Evolutionary conservation across 2,888 invertebrate genomes (phyloP).

Genomic region (Drosophila putrida): DNA sequence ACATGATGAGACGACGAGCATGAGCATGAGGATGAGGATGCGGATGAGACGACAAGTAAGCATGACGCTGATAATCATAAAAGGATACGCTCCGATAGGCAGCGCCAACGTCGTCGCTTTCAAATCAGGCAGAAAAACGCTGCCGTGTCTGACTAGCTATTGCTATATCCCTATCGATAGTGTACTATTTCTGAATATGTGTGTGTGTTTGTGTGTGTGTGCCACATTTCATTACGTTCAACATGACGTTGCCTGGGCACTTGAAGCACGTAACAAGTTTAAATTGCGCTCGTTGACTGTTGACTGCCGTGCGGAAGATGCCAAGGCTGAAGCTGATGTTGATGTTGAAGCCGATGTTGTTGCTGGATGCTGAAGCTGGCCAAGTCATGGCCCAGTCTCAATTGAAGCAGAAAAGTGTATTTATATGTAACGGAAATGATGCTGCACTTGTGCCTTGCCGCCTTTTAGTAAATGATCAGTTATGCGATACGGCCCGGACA

Average conservation of each 20-base stretch:
- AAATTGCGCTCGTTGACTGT: slow-evolving; percentile 81
- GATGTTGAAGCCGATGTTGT: slow-evolving; percentile 22
- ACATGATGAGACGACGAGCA: slow-evolving; percentile 26
- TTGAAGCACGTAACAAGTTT: slow-evolving; percentile 78
- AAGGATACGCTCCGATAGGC: slow-evolving; percentile 74
- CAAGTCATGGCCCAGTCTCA: slow-evolving; percentile 70
- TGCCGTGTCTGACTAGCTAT: slow-evolving; percentile 73
- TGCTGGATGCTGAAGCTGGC: slow-evolving; percentile 44
- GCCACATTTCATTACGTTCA: slow-evolving; percentile 76
- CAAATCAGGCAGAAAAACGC: slow-evolving; percentile 80
- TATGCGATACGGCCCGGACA: slow-evolving; percentile 47
- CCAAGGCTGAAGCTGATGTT: slow-evolving; percentile 44
- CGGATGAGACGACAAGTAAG: slow-evolving; percentile 30
- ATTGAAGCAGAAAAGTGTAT: slow-evolving; percentile 79
- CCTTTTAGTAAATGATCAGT: slow-evolving; percentile 68
- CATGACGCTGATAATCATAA: slow-evolving; percentile 75
- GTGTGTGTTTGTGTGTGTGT: slow-evolving; percentile 35
- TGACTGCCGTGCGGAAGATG: slow-evolving; percentile 76
- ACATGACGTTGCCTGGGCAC: slow-evolving; percentile 69
- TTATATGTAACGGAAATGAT: slow-evolving; percentile 81
- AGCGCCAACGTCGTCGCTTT: slow-evolving; percentile 47
- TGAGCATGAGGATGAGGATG: neutral
- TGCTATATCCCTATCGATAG: slow-evolving; percentile 30
- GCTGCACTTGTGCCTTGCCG: slow-evolving; percentile 73
- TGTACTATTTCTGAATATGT: slow-evolving; percentile 7